Conservation (phyloP, 2,113 vertebrate species). For the Camelus dromedarius region DNA sequence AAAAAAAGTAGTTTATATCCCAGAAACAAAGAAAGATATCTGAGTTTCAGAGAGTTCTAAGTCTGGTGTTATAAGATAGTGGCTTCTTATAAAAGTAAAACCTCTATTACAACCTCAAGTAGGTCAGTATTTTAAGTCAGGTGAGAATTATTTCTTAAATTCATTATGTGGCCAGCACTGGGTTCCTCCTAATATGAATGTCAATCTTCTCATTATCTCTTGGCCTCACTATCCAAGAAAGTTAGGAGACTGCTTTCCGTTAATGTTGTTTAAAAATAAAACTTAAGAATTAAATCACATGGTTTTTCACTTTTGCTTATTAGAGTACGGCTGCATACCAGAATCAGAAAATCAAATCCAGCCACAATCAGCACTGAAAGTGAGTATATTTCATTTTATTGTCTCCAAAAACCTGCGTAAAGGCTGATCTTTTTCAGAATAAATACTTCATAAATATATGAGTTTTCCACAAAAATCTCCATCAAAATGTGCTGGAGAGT, state of each 20-base stretch:
- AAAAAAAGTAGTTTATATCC: neutral
- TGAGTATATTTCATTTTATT: constrained; percentile 60
- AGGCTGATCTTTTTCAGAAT: neutral
- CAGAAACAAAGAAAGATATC: constrained; percentile 29
- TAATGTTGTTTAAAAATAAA: neutral
- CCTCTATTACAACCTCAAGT: neutral
- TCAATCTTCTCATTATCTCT: neutral
- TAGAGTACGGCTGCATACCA: constrained; percentile 61
- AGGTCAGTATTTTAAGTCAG: constrained; percentile 21
- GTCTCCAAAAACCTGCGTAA: neutral
- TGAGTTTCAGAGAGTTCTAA: neutral
- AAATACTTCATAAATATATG: neutral
- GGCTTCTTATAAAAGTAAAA: neutral
- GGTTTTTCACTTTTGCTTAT: constrained; percentile 61
- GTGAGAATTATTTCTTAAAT: constrained; percentile 1
- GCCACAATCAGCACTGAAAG: constrained; percentile 72
- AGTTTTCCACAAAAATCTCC: neutral
- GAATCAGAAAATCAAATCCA: constrained; percentile 75
- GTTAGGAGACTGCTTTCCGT: neutral
- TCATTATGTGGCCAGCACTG: neutral
- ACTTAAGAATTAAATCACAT: neutral
- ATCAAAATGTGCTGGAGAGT: neutral
- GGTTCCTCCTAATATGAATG: neutral
- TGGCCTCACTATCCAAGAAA: neutral
- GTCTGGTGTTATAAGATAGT: neutral